A percentile compares a stretch with the other conserved stretches of the same genome.
These are phyloP conservation scores for Drosophila suzukii DNA, from an alignment of 1,140 invertebrate species.

Conservation along the genomic window DNA sequence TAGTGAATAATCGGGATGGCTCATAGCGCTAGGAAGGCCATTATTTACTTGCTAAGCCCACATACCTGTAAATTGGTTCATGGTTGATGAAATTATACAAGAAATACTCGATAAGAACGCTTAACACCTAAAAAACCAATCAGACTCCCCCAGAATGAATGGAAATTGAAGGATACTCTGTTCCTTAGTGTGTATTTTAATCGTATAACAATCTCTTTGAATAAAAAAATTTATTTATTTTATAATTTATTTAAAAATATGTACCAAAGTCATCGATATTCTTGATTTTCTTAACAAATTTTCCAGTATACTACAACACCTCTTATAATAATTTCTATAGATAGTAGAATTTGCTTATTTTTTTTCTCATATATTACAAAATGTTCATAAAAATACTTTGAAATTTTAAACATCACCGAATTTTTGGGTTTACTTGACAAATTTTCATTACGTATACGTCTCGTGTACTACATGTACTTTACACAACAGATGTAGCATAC, in stretches of 20 bases:
- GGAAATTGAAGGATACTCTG: too few species aligned
- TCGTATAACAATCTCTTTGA: too few species aligned
- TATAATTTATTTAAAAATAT: too few species aligned
- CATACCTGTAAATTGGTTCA: neutral
- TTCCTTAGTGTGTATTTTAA: too few species aligned
- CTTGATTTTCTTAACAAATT: too few species aligned
- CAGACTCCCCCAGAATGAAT: too few species aligned
- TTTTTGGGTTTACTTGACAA: neutral
- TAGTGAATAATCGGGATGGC: conserved; percentile 16
- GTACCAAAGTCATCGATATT: too few species aligned
- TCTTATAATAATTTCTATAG: too few species aligned
- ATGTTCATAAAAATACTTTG: too few species aligned
- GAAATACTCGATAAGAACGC: neutral
- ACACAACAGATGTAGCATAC: conserved; percentile 20
- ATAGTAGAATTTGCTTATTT: neutral
- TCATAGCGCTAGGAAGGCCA: neutral
- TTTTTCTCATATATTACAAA: neutral
- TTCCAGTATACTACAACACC: too few species aligned
- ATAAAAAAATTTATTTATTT: too few species aligned
- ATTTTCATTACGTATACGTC: neutral
- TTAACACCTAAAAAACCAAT: neutral
- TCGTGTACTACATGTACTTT: neutral
- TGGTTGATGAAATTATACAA: neutral
- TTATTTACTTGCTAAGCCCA: neutral
- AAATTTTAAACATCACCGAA: neutral